Percentiles rank a stretch among this genome's conserved stretches.
These are phyloP conservation scores for Cebus imitator DNA, from an alignment of 2,113 vertebrate genomes.

Conservation along the genomic window DNA sequence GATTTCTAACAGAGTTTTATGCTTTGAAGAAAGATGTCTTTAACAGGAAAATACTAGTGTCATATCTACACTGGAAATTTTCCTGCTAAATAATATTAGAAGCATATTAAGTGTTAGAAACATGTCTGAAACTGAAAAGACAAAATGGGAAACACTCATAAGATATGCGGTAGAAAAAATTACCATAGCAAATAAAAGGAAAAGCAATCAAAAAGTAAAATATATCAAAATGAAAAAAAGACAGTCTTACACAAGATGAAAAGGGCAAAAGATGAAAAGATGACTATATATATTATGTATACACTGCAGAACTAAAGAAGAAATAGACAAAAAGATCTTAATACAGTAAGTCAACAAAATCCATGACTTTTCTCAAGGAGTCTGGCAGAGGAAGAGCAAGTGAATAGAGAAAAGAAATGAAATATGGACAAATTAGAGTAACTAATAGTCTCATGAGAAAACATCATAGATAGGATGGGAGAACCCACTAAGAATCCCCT, in stretches of 20 bases:
- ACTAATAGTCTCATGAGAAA: background rate
- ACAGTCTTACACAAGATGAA: background rate
- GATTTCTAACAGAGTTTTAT: background rate
- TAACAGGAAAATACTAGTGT: background rate
- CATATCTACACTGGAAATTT: background rate
- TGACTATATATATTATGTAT: too few relatives aligned
- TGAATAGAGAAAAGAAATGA: background rate
- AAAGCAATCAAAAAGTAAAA: background rate
- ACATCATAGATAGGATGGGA: background rate
- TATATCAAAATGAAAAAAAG: background rate
- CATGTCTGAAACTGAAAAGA: background rate
- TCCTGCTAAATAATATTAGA: conserved; percentile 14
- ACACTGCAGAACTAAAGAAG: background rate
- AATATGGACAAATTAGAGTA: background rate
- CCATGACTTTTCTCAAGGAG: background rate
- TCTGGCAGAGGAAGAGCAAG: background rate
- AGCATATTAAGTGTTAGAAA: conserved; percentile 25
- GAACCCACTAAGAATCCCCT: background rate
- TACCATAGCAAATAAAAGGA: background rate
- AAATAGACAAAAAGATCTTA: background rate
- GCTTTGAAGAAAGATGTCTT: background rate
- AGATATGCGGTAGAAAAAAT: background rate
- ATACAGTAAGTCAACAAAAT: conserved; percentile 3
- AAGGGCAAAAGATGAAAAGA: background rate
- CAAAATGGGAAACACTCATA: background rate